Base-by-base conservation (phyloP, 2,113 vertebrate species). In the Erinaceus europaeus region DNA sequence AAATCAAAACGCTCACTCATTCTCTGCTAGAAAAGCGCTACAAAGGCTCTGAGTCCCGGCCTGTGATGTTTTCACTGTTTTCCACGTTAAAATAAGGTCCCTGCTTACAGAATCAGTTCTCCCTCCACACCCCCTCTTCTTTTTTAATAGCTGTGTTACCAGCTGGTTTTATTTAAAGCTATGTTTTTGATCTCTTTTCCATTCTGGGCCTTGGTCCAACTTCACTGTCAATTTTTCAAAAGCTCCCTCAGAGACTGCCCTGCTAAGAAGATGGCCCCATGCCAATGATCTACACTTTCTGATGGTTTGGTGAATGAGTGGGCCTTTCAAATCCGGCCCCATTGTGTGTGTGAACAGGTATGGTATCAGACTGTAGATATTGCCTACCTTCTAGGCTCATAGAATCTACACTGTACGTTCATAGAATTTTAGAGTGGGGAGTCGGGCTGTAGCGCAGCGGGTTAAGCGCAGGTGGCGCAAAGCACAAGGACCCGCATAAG, bases 131-230 rank as follows among this genome's bases (percentile, higher is more conserved):
- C 23, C 36, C 46, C 20, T 4, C 29, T 80, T 46, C 20, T 77
- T 82, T 91, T 92, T 95, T 92, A 90, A 91, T 93, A 91, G 85
- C 80, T 90, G 34, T 76, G 85, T 83, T 94, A 92, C 93, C 94
- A 95, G 95, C 94, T 94, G 93, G 92, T 94, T 95, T 94, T 94
- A 95, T 94, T 95, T 95, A 94, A 94, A 86, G 72, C 91, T 89
- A 50, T 64, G 92, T 68, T 91, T 95, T 96, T 96, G 93, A 95
- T 95, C 91, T 93, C 82, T 92, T 94, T 90, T 89, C 92, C 83
- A 21, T 95, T 93, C 95, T 94, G 91, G 95, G 95, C 87, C 88
- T 86, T 6, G 0, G 44, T 94, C 94, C 94, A 96, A 92, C 83
- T 94, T 89, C 79, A 75, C 91, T 94, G 91, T 94, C 93, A 94